Base-by-base conservation (phyloP, 2,888 invertebrate genomes). In the Platycheirus rosarum region DNA sequence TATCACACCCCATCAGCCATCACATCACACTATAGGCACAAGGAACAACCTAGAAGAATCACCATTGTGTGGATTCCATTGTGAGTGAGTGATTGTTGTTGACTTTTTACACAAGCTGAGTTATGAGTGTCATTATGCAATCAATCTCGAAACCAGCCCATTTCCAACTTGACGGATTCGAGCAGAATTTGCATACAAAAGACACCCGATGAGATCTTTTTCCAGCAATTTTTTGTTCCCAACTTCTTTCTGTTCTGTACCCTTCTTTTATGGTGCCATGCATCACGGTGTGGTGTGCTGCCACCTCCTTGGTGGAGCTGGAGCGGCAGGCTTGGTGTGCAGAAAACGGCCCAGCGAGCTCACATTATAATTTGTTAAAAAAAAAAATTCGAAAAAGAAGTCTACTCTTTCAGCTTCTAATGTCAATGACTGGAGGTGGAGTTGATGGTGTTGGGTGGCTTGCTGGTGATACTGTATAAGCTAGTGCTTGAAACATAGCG, bases 181-280 rank as follows among this genome's bases (percentile, higher is more conserved):
- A 70, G 70, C 75, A 80, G 75, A 80, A 80, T 80, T 80, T 80
- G 80, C 80, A 80, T 80, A 80, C 80, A 80, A 80, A 80, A 80
- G 76, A 75, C 60, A 70, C 75, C 75, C 75, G 75, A 60, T 70
- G 53, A 66, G 79, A 75, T 69, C n/a, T 23, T 46, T 29, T 14
- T 16, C 1, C 20, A 57, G 23, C 23, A 23, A 23, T 23, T 23
- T 6, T 23, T 23, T 23, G 13, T 57, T 20, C n/a, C n/a, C n/a
- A n/a, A n/a, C n/a, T 40, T 55, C 11, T 46, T 29, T 18, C 23
- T 23, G 2, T 23, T 2, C 29, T 32, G 8, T 8, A 7, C 8
- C 29, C 29, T 8, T n/a, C n/a, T n/a, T n/a, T n/a, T n/a, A n/a
- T n/a, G n/a, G 29, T 32, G 29, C 29, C 7, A 8, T 32, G 29